Evolutionary conservation across 2,113 vertebrate genomes (phyloP).

Genomic region (Malurus cyaneus): DNA sequence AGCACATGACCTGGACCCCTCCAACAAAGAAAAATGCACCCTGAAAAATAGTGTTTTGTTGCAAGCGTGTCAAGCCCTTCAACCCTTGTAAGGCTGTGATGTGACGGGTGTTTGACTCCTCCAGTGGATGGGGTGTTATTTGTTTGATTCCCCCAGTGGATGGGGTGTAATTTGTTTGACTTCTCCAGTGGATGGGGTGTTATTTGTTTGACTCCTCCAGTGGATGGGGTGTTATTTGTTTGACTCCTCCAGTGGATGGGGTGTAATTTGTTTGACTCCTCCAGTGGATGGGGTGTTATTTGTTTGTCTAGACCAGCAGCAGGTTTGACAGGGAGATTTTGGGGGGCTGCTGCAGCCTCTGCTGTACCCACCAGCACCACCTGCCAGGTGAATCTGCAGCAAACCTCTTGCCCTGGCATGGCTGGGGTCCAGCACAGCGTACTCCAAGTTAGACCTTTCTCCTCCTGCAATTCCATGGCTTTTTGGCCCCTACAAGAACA

Average conservation of each 20-base stretch:
- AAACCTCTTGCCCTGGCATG: not conserved
- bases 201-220: not conserved
- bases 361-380: not conserved
- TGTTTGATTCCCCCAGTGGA: not conserved
- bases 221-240: not conserved
- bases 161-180: not conserved
- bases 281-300: no score
- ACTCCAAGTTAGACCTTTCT: not conserved
- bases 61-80: accelerated
- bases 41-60: not conserved
- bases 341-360: not conserved
- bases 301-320: not conserved
- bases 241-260: not conserved
- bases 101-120: not conserved
- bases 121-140: no score
- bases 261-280: not conserved
- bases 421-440: accelerated
- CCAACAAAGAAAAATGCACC: not conserved
- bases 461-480: not conserved
- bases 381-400: not conserved
- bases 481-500: not conserved
- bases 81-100: not conserved
- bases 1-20: not conserved
- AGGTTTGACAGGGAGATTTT: not conserved
- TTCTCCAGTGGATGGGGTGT: not conserved